phyloP scores from a whole-genome alignment of 2,113 vertebrate species.

The Myotis yumanensis region DNA sequence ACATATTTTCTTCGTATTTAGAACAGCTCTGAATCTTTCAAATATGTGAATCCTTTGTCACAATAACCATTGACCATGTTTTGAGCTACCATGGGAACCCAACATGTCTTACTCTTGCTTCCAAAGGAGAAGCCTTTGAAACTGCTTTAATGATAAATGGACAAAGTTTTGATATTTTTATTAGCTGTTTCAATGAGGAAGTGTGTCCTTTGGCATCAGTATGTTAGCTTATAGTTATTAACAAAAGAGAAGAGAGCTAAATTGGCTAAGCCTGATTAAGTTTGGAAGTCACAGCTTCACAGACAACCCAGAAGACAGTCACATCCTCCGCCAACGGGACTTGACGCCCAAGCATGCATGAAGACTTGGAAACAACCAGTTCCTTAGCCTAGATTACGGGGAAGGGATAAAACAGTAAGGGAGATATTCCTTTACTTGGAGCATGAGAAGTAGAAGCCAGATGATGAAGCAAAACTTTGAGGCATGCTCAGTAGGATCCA shows the following conservation, averaged over 20 bases:
- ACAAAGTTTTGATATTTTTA: neutral
- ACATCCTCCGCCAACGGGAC: neutral
- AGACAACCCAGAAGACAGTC: neutral
- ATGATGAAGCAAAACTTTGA: neutral
- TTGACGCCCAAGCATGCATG: neutral
- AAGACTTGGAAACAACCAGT: neutral
- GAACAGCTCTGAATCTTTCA: constrained; percentile 1
- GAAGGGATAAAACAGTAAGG: neutral
- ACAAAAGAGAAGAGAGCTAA: neutral
- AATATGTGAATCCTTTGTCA: constrained; percentile 28
- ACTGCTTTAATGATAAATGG: neutral
- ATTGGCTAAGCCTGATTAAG: neutral
- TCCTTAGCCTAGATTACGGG: neutral
- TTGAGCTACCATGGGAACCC: constrained; percentile 31
- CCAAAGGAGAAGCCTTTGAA: neutral
- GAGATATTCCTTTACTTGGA: neutral
- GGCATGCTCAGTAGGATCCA: neutral
- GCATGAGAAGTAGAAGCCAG: neutral
- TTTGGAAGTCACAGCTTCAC: neutral
- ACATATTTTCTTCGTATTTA: constrained; percentile 55
- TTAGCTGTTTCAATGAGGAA: neutral
- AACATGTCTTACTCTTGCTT: neutral
- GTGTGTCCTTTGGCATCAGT: accelerated
- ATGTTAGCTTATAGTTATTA: neutral
- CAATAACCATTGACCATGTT: neutral